Evolutionary conservation across 2,888 invertebrate genomes (phyloP).

Genomic region (Philonicus albiceps): DNA sequence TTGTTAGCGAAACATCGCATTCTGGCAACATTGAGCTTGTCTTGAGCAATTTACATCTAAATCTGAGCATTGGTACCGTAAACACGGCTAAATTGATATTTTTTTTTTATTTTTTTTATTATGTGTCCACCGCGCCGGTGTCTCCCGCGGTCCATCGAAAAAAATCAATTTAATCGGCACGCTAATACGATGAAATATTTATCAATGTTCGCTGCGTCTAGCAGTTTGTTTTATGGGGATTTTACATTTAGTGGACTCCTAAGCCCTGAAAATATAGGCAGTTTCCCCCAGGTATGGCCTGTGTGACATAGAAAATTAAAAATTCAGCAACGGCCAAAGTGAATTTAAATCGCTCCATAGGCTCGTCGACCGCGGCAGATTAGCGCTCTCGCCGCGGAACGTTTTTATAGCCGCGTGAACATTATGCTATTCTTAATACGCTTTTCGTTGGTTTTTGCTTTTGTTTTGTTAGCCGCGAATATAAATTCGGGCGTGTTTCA

Average conservation of each 20-base stretch:
- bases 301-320: constrained; percentile 6
- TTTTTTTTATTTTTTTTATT: background rate
- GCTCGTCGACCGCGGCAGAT: background rate
- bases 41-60: constrained; percentile 24
- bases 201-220: constrained; percentile 20
- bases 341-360: background rate
- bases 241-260: constrained; percentile 3
- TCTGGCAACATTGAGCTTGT: background rate
- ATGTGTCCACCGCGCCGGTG: background rate
- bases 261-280: constrained; percentile 14
- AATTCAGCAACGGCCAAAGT: constrained; percentile 24
- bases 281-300: background rate
- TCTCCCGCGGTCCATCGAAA: background rate
- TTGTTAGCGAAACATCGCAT: background rate
- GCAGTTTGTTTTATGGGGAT: constrained; percentile 32
- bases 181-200: constrained; percentile 39
- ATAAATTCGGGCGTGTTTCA: background rate
- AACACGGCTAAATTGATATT: constrained; percentile 34
- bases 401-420: background rate
- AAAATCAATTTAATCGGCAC: constrained; percentile 34
- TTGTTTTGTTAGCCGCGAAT: background rate
- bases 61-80: constrained; percentile 33
- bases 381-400: background rate
- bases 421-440: background rate
- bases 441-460: background rate